Base-by-base conservation (phyloP, 2,113 vertebrate genomes). In the Abramis brama region DNA sequence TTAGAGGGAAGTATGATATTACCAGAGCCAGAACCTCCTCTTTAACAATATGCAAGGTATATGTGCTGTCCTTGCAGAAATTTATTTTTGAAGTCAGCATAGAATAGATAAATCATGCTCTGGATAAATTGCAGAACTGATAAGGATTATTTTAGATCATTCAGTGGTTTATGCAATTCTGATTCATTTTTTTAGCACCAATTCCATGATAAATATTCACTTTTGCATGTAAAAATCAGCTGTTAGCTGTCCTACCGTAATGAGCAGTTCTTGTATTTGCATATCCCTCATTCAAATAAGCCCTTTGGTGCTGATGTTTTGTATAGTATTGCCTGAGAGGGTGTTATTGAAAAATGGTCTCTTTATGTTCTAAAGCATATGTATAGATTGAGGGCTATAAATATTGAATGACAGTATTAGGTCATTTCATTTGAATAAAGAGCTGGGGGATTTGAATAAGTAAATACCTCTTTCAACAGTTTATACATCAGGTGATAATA, bases 341-440 rank as follows among this genome's bases (percentile, higher is more conserved):
- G 30, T 70, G 27, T 74, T n/a, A 73, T n/a, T 73, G 39, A 74
- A 75, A 75, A 76, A 2, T 52, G 47, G 6, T 17, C 70, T 76
- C 45, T 52, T 47, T 75, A 70, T 70, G 27, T 25, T 27, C 9
- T 59, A 27, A 77, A 55, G 45, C 30, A 27, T 11, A 59, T 59
- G 19, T 23, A 30, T 19, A 81, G 36, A 81, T 81, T 66, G 79
- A 81, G 21, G 30, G 62, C 12, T 82, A 50, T 81, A 66, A 80
- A 50, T 80, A 47, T 50, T 57, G 62, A 6, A 23, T 75, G n/a
- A 23, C 62, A 23, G 75, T 12, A 83, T 80, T 30, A 27, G 33
- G 33, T 64, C 39, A 64, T 33, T 23, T 47, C 50, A 77, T 82
- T 88, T 85, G 39, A 70, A 68, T 80, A 15, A 33, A 33, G 25